phyloP scores from a whole-genome alignment of 1,140 invertebrate genomes.

The Aphelinus atriplicis region DNA sequence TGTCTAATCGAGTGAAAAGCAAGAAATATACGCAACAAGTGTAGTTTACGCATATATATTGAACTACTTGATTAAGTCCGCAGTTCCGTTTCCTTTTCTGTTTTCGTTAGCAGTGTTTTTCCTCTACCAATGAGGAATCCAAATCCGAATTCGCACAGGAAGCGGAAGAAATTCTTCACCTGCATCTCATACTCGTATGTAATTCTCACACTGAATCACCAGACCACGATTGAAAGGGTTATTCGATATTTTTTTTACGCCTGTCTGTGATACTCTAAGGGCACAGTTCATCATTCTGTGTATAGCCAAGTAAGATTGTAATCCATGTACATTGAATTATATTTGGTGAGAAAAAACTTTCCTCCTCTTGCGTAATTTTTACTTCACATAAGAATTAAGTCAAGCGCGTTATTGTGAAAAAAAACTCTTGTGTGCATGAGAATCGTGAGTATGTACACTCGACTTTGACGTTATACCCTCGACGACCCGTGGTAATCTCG shows the following conservation, averaged over 20 bases:
- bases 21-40: conserved; percentile 14
- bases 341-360: not conserved
- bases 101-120: not conserved
- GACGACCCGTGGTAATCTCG: too few species aligned
- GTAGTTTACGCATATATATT: not conserved
- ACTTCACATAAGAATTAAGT: conserved; percentile 1
- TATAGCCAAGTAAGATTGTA: conserved; percentile 42
- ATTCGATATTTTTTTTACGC: conserved; percentile 61
- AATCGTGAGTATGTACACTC: too few species aligned
- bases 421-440: conserved; percentile 2
- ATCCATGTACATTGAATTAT: not conserved
- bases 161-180: not conserved
- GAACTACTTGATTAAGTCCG: not conserved
- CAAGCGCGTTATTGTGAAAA: conserved; percentile 19
- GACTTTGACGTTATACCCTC: too few species aligned
- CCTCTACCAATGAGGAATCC: not conserved
- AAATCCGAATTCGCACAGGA: not conserved
- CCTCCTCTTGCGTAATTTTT: not conserved
- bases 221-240: conserved; percentile 52
- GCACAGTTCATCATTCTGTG: conserved; percentile 59
- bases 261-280: conserved; percentile 62
- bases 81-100: not conserved
- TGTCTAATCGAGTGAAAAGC: not conserved
- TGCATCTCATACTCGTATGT: conserved; percentile 7
- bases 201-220: not conserved